phyloP scores from a whole-genome alignment of 2,113 vertebrate genomes.

The Bucco capensis region DNA sequence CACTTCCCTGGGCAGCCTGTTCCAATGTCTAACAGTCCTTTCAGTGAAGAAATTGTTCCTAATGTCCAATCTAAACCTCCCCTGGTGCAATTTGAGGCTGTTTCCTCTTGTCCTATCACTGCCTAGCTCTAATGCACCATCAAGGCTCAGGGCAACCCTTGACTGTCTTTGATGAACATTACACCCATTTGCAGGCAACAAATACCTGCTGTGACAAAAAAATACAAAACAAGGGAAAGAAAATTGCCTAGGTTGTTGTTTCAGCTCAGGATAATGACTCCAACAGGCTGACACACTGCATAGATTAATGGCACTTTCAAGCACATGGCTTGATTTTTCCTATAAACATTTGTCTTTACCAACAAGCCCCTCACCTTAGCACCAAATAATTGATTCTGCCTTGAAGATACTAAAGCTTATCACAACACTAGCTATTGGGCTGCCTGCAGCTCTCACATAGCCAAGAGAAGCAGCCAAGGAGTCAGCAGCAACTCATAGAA shows the following conservation, averaged over 20 bases:
- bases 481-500: too few species aligned
- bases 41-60: too few species aligned
- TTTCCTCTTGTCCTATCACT: not conserved
- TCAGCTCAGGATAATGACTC: slow-evolving; percentile 18
- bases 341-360: slow-evolving; percentile 45
- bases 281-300: not conserved
- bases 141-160: not conserved
- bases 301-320: slow-evolving; percentile 38
- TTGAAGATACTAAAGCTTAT: not conserved
- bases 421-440: not conserved
- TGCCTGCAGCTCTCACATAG: not conserved
- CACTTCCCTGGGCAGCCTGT: too few species aligned
- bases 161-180: not conserved
- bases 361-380: slow-evolving; percentile 27
- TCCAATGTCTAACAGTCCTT: too few species aligned
- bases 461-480: not conserved
- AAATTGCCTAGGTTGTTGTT: slow-evolving; percentile 30
- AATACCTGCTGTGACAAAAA: slow-evolving; percentile 19
- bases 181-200: not conserved
- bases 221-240: not conserved
- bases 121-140: accelerated
- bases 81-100: too few species aligned
- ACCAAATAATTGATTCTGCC: slow-evolving; percentile 3
- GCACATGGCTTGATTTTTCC: slow-evolving; percentile 9
- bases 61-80: too few species aligned